Conservation (phyloP, 2,797 vertebrate genomes). For the Cercopithecus hamlyni region DNA sequence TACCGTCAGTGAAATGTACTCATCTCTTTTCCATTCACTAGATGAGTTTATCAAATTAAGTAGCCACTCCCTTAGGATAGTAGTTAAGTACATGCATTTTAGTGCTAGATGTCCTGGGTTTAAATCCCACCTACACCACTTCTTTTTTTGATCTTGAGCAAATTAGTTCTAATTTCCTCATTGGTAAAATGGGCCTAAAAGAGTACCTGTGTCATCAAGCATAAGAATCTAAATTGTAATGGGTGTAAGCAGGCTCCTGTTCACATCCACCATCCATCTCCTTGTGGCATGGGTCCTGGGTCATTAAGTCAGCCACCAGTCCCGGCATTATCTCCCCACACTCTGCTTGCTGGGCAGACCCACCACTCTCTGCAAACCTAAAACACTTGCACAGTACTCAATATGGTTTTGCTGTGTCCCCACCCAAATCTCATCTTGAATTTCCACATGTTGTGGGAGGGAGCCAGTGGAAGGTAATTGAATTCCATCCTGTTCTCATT, state of each 20-base stretch:
- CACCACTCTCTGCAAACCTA: not conserved
- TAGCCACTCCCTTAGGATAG: not conserved
- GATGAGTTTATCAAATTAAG: no score
- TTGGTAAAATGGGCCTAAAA: not conserved
- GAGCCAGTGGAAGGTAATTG: not conserved
- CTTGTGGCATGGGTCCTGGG: not conserved
- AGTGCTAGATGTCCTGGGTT: not conserved
- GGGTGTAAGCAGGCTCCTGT: not conserved
- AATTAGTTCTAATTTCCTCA: not conserved
- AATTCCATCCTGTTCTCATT: not conserved
- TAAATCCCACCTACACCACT: not conserved
- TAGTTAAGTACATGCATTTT: not conserved
- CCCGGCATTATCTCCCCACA: no score
- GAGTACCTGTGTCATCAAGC: not conserved
- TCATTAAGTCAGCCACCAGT: not conserved
- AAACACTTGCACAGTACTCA: not conserved
- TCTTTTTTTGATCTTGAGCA: not conserved
- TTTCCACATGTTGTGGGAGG: not conserved
- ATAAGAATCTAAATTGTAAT: not conserved
- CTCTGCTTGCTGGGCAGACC: not conserved
- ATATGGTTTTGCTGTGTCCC: not conserved
- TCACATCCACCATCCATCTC: not conserved
- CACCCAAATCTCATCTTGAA: not conserved
- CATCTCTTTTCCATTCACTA: not conserved
- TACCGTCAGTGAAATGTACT: not conserved